Evolutionary conservation across 2,113 vertebrate species (phyloP).

Genomic region (Larimichthys polyactis): DNA sequence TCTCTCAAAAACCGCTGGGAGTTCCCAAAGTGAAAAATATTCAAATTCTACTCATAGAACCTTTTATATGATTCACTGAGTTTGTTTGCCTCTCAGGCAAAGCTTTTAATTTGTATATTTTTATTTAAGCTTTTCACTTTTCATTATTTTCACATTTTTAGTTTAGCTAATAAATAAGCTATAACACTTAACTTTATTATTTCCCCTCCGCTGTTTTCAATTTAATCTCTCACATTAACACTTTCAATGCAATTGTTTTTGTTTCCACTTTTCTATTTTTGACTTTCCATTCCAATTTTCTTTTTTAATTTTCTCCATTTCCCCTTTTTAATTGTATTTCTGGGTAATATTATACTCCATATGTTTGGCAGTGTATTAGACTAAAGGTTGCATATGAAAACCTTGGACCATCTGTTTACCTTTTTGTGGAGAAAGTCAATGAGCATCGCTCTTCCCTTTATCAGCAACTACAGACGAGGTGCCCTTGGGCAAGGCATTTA

Average conservation of each 20-base stretch:
- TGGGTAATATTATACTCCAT: not conserved
- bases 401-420: not conserved
- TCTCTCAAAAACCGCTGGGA: not conserved
- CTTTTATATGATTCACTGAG: not conserved
- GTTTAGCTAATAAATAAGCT: not conserved
- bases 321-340: not conserved
- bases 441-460: not conserved
- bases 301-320: not conserved
- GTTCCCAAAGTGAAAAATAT: not conserved
- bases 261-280: not conserved
- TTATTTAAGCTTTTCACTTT: not conserved
- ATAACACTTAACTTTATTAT: not conserved
- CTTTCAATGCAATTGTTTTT: not conserved
- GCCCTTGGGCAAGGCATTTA: slow-evolving; percentile 28
- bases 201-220: not conserved
- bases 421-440: not conserved
- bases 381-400: slow-evolving; percentile 5
- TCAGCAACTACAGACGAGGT: not conserved
- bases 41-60: not conserved
- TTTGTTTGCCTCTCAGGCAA: not conserved
- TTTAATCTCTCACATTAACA: not conserved
- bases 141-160: not conserved
- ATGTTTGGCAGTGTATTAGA: not conserved
- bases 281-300: not conserved
- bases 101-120: slow-evolving; percentile 5